phyloP scores from a whole-genome alignment of 2,888 invertebrate genomes.

The Biston stratarius region DNA sequence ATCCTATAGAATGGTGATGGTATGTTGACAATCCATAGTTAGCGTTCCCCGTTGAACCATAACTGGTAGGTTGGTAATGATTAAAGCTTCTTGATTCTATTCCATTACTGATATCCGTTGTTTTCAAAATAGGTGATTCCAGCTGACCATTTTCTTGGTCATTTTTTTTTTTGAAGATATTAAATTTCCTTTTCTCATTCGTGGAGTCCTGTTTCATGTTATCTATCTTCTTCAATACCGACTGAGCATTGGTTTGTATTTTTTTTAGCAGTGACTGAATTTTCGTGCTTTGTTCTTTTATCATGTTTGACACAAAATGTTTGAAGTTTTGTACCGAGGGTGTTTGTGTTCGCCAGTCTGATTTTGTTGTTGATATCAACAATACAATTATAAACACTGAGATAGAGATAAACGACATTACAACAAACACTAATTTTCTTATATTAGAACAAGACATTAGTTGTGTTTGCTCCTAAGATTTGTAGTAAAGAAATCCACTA shows the following conservation, averaged over 20 bases:
- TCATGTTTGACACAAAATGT: slow-evolving; percentile 67
- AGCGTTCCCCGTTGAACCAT: slow-evolving; percentile 66
- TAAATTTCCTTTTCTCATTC: slow-evolving; percentile 35
- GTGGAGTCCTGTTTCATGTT: slow-evolving; percentile 58
- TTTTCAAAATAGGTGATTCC: slow-evolving; percentile 64
- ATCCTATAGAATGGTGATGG: slow-evolving; percentile 83
- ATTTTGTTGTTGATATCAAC: slow-evolving; percentile 61
- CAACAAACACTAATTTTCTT: slow-evolving; percentile 54
- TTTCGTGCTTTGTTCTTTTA: slow-evolving; percentile 76
- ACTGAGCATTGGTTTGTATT: slow-evolving; percentile 74
- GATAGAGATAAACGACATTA: slow-evolving; percentile 72
- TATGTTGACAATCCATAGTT: slow-evolving; percentile 69
- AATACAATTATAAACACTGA: slow-evolving; percentile 64
- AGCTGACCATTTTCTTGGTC: slow-evolving; percentile 60
- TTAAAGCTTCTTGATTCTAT: slow-evolving; percentile 66
- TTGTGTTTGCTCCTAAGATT: slow-evolving; percentile 38
- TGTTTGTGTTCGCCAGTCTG: slow-evolving; percentile 58
- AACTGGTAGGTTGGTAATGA: slow-evolving; percentile 69
- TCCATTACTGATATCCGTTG: slow-evolving; percentile 49
- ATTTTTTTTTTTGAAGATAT: slow-evolving; percentile 18
- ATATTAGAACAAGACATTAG: slow-evolving; percentile 68
- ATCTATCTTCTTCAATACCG: slow-evolving; percentile 70
- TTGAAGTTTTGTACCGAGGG: slow-evolving; percentile 68
- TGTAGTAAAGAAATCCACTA: slow-evolving; percentile 51
- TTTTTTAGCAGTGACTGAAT: slow-evolving; percentile 72